These are phyloP conservation scores for Hecatera dysodea DNA, from an alignment of 2,888 invertebrate genomes.

Conservation along the genomic window DNA sequence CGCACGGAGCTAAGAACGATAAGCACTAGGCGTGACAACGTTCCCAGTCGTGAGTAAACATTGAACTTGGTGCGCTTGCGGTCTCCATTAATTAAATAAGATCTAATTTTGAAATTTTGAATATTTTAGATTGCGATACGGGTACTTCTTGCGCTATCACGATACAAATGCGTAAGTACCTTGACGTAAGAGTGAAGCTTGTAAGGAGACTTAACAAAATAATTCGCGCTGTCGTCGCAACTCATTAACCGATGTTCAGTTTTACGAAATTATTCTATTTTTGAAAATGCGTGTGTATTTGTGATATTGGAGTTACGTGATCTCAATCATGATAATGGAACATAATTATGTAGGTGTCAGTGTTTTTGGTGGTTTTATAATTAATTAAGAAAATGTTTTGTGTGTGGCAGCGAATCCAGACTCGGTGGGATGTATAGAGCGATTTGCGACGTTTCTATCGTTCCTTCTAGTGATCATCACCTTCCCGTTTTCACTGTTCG, in stretches of 20 bases:
- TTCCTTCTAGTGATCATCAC: slow-evolving; percentile 94
- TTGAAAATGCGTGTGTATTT: slow-evolving; percentile 47
- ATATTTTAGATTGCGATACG: slow-evolving; percentile 89
- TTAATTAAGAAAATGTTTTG: slow-evolving; percentile 63
- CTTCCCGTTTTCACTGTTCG: slow-evolving; percentile 95
- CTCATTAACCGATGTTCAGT: slow-evolving; percentile 61
- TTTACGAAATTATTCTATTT: slow-evolving; percentile 41
- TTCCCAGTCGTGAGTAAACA: slow-evolving; percentile 87
- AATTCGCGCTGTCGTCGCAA: slow-evolving; percentile 68
- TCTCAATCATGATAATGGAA: slow-evolving; percentile 12
- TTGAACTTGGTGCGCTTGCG: slow-evolving; percentile 62
- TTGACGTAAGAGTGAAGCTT: slow-evolving; percentile 70
- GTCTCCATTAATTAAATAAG: slow-evolving; percentile 62
- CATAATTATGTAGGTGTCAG: slow-evolving; percentile 21
- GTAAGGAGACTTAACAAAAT: slow-evolving; percentile 68
- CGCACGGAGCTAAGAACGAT: slow-evolving; percentile 81
- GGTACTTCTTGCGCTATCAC: slow-evolving; percentile 90
- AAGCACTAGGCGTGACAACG: slow-evolving; percentile 86
- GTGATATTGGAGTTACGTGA: slow-evolving; percentile 34
- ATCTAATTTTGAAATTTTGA: slow-evolving; percentile 79
- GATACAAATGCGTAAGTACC: slow-evolving; percentile 89
- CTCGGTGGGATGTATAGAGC: slow-evolving; percentile 93
- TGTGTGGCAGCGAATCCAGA: slow-evolving; percentile 92
- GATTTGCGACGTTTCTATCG: slow-evolving; percentile 93
- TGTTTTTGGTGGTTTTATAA: slow-evolving; percentile 16